Conservation (phyloP, 2,797 vertebrate genomes). For the Alauda arvensis region DNA sequence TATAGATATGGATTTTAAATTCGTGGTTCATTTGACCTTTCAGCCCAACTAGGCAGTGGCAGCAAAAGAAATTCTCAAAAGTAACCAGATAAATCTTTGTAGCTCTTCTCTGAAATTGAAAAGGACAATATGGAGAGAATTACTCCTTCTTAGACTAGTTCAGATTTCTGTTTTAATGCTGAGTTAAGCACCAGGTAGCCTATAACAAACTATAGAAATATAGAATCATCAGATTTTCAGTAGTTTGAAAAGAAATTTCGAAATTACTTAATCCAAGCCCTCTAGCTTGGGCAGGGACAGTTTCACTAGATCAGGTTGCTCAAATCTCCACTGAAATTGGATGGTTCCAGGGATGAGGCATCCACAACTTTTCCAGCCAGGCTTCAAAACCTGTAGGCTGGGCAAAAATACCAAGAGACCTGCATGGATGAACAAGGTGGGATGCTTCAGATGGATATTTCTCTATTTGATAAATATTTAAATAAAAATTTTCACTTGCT, state of each 20-base stretch:
- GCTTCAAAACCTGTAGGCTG: background rate
- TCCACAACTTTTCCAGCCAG: background rate
- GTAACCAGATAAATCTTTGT: background rate
- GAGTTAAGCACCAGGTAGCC: background rate
- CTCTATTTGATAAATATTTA: background rate
- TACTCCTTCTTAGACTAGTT: background rate
- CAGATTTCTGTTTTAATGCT: background rate
- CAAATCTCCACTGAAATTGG: background rate
- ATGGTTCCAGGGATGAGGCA: background rate
- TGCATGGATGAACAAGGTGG: background rate
- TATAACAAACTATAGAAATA: background rate
- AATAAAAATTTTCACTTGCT: background rate
- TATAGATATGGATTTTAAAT: background rate
- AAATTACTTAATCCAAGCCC: background rate
- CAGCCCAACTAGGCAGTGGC: background rate
- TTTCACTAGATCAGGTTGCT: background rate
- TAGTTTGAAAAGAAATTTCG: background rate
- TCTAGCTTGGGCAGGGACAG: rapidly evolving
- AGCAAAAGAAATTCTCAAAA: background rate
- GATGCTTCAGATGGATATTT: background rate
- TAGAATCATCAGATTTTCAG: background rate
- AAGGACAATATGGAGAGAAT: background rate
- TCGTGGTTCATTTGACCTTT: background rate
- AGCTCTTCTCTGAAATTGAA: background rate
- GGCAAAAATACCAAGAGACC: background rate